Evolutionary conservation across 2,113 vertebrate genomes (phyloP).

Genomic region (Ctenomys sociabilis): DNA sequence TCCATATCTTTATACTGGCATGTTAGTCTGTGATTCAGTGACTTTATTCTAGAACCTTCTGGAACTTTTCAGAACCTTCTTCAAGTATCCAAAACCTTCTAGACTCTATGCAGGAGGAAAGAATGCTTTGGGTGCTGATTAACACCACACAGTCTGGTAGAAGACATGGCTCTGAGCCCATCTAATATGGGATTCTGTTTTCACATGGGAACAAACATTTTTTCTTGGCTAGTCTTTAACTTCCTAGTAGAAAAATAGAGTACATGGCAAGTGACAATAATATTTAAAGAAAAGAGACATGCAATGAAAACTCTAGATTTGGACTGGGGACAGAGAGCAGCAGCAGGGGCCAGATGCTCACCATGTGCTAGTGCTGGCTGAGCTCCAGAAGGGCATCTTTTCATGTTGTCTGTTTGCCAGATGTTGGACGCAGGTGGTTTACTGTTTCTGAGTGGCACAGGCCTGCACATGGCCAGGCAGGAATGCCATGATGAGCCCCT

Average conservation of each 20-base stretch:
- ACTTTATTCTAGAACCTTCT: background rate
- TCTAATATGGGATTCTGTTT: fast-evolving
- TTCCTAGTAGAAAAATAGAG: background rate
- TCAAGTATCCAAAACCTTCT: background rate
- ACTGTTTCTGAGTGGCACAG: background rate
- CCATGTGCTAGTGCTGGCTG: fast-evolving
- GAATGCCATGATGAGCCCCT: background rate
- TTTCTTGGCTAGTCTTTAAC: background rate
- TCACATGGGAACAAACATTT: fast-evolving
- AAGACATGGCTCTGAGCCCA: background rate
- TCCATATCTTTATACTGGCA: background rate
- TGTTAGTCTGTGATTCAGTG: background rate
- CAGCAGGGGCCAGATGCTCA: background rate
- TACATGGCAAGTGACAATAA: fast-evolving
- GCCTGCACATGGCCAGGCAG: background rate
- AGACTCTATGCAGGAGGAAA: background rate
- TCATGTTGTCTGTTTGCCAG: background rate
- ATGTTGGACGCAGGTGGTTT: fast-evolving
- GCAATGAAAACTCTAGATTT: fast-evolving
- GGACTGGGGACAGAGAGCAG: background rate
- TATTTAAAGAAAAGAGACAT: background rate
- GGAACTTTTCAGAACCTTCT: background rate
- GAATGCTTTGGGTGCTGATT: background rate
- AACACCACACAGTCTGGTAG: fast-evolving
- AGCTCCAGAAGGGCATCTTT: background rate